These are phyloP conservation scores for Sarcophaga rosellei DNA, from an alignment of 2,888 invertebrate species.

Conservation along the genomic window DNA sequence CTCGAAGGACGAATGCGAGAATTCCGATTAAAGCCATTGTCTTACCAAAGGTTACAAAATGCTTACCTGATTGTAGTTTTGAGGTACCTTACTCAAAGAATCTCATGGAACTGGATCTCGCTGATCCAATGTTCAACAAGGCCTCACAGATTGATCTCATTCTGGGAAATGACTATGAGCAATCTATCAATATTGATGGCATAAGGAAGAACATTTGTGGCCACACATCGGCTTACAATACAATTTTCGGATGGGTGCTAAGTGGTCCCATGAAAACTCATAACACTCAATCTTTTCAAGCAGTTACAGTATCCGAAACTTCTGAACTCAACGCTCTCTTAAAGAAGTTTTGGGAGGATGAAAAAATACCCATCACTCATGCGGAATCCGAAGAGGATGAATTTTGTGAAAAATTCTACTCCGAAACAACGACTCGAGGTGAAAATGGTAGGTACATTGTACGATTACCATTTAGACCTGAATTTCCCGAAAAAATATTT, in stretches of 20 bases:
- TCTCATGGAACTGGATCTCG: conserved; percentile 1
- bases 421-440: neutral
- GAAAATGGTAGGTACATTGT: neutral
- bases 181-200: too few species aligned
- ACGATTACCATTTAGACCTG: conserved; percentile 10
- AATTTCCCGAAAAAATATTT: neutral
- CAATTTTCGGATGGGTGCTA: conserved; percentile 39
- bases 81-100: neutral
- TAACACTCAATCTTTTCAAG: conserved; percentile 1
- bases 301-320: neutral
- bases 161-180: too few species aligned
- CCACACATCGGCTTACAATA: conserved; percentile 22
- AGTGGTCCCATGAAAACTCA: conserved; percentile 21
- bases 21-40: conserved; percentile 26
- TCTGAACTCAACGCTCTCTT: neutral
- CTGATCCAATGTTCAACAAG: conserved; percentile 18
- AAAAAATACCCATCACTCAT: neutral
- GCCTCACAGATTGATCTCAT: neutral
- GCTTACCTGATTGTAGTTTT: conserved; percentile 3
- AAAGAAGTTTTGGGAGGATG: conserved; percentile 26
- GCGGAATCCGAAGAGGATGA: neutral
- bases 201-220: conserved; percentile 20
- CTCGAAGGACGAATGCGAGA: neutral
- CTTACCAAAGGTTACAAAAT: conserved; percentile 33
- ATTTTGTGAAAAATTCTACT: neutral